Evolutionary conservation across 2,888 invertebrate species (phyloP).

Genomic region (Paralinhomoeus sp.): DNA sequence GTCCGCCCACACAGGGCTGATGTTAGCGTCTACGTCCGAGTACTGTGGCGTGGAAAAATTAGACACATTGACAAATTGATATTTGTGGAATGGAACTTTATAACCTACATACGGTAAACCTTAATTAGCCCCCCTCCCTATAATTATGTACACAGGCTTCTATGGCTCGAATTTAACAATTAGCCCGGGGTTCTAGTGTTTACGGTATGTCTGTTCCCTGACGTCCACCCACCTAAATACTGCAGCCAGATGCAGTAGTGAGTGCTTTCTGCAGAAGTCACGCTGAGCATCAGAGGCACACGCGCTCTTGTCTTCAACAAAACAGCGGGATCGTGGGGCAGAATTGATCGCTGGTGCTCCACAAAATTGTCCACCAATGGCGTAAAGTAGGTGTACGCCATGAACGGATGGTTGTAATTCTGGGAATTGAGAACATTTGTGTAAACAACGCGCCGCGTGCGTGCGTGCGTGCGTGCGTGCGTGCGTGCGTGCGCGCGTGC

Average conservation of each 20-base stretch:
- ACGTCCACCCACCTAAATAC: conserved; percentile 1
- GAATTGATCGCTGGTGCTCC: background rate
- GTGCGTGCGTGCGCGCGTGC: background rate
- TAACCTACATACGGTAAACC: too few relatives aligned
- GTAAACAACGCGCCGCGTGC: too few relatives aligned
- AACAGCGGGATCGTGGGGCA: conserved; percentile 4
- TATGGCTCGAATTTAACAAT: too few relatives aligned
- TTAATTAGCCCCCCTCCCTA: too few relatives aligned
- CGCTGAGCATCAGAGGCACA: conserved; percentile 6
- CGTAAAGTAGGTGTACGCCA: conserved; percentile 10
- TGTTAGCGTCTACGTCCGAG: too few relatives aligned
- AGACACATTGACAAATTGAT: too few relatives aligned
- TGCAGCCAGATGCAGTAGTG: conserved; percentile 6
- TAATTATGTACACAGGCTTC: too few relatives aligned
- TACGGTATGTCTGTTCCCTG: too few relatives aligned
- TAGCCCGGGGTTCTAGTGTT: too few relatives aligned
- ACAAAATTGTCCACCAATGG: conserved; percentile 7
- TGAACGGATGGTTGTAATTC: conserved; percentile 8
- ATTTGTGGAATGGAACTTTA: too few relatives aligned
- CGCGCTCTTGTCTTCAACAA: conserved; percentile 1
- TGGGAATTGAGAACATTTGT: background rate
- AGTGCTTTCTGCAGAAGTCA: conserved; percentile 6
- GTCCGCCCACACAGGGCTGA: too few relatives aligned
- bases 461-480: background rate
- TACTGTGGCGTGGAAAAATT: too few relatives aligned